phyloP scores from a whole-genome alignment of 2,888 invertebrate genomes.

The Lasius platythorax region DNA sequence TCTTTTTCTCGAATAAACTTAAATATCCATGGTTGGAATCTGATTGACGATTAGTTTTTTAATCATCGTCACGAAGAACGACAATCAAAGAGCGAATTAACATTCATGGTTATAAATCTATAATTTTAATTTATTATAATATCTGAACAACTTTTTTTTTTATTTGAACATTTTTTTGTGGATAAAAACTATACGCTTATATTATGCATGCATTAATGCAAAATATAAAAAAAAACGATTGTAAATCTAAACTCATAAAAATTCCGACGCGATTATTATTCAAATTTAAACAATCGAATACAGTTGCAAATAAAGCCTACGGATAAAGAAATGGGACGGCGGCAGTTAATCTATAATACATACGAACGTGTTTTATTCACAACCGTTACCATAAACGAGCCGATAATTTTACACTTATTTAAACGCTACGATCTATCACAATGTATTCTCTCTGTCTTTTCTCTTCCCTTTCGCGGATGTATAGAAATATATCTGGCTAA shows the following conservation, averaged over 20 bases:
- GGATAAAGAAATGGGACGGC: slow-evolving; percentile 18
- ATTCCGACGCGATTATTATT: background rate
- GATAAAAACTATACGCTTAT: slow-evolving; percentile 18
- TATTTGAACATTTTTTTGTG: slow-evolving; percentile 26
- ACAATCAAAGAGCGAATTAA: background rate
- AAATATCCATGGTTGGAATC: background rate
- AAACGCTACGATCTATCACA: slow-evolving; percentile 75
- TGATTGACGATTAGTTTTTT: background rate
- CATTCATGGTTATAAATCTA: background rate
- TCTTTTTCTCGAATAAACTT: background rate
- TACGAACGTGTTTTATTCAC: slow-evolving; percentile 70
- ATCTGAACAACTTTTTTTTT: slow-evolving; percentile 4
- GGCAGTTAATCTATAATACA: slow-evolving; percentile 61
- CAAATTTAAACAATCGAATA: slow-evolving; percentile 14
- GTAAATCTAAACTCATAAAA: slow-evolving; percentile 29
- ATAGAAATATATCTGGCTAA: slow-evolving; percentile 81
- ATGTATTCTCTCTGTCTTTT: slow-evolving; percentile 60
- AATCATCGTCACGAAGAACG: background rate
- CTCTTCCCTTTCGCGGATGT: slow-evolving; percentile 56
- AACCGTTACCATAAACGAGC: slow-evolving; percentile 69
- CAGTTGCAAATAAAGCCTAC: background rate
- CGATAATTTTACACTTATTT: slow-evolving; percentile 70
- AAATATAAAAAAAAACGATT: slow-evolving; percentile 17
- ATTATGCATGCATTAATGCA: slow-evolving; percentile 7
- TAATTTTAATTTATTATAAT: background rate